Evolutionary conservation across 2,797 vertebrate species (phyloP), one percentile per base, ranked within the genome.

Genomic region (Sebastes vulpes): DNA sequence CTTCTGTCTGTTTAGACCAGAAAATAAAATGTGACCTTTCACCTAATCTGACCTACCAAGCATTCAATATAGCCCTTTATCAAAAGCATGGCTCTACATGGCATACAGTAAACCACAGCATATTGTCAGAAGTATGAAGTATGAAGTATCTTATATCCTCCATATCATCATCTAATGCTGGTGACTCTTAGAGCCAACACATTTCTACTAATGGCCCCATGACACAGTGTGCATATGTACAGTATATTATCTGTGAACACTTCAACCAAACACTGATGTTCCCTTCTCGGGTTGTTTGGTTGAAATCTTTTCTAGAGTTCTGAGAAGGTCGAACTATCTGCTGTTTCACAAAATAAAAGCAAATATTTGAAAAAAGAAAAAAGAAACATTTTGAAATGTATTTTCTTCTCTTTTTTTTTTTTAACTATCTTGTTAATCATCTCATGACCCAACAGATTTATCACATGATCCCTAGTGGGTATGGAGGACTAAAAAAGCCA

Each of bases 21-120:
- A 63, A 52, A 59, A 81, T n/a, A 78, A 84, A 82, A 78, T 48
- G 31, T 64, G 67, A 77, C 77, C 77, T 84, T 74, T 85, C 20
- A 69, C 38, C 70, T n/a, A 20, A n/a, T 58, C 60, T 77, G 78
- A 50, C 48, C 48, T 48, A 68, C 46, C 56, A 20, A 48, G 50
- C 71, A 25, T 35, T 65, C 38, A 74, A 77, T 26, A 26, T 16
- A 46, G 67, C 48, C 65, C 52, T 81, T 82, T 66, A 73, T 52
- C 64, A 54, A 12, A 67, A 58, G 64, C 54, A 67, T 14, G 20
- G 28, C 32, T 52, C 56, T 21, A 12, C 35, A 38, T 54, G 68
- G 54, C 31, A 64, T 4, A n/a, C 6, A 9, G 29, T 3, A 57
- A 65, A 59, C 14, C 18, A 14, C 28, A 31, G 7, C 52, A 53